Evolutionary conservation across 2,113 vertebrate species (phyloP), one percentile per base, ranked within the genome.

Genomic region (Chauna torquata): DNA sequence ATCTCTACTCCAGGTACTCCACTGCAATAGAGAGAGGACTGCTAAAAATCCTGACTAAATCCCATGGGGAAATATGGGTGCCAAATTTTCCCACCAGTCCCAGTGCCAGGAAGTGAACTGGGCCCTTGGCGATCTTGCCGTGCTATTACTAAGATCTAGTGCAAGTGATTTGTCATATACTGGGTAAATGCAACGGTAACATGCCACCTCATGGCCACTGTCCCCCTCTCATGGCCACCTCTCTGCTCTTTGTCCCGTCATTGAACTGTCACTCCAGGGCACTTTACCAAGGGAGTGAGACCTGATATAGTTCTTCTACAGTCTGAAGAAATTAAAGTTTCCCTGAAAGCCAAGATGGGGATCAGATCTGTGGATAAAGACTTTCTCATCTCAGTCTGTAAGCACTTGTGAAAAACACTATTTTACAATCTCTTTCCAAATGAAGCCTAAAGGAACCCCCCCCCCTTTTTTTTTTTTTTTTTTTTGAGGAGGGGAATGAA

Each of bases 401-500:
- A 16, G 4, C 24, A 23, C 11, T 34, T 72, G 52, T 28, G 78
- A 44, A 19, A 50, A 68, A 38, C 18, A 6, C 4, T 36, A 11
- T 45, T 65, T 71, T 36, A 59, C 16, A 4, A 57, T 74, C 52
- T 40, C 34, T 50, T 62, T 58, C 42, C 32, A 70, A 64, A 49
- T 4, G 68, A 75, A 76, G 6, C 6, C 1, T 0, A 75, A 44
- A 24, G 34, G 3, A 69, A n/a, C n/a, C n/a, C n/a, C n/a, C n/a
- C n/a, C n/a, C n/a, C 14, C 16, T 28, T 32, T 2, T 23, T 57
- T 20, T 47, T 19, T 49, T 23, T 22, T 49, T 49, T 10, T 49
- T 49, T 47, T 47, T 47, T n/a, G n/a, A n/a, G n/a, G n/a, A n/a
- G n/a, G n/a, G n/a, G 75, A 70, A 40, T 8, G 10, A 6, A 42